A percentile compares a stretch with the other conserved stretches of the same genome.
Conservation (phyloP, 2,797 vertebrate species). For the Rhinophrynus dorsalis region DNA sequence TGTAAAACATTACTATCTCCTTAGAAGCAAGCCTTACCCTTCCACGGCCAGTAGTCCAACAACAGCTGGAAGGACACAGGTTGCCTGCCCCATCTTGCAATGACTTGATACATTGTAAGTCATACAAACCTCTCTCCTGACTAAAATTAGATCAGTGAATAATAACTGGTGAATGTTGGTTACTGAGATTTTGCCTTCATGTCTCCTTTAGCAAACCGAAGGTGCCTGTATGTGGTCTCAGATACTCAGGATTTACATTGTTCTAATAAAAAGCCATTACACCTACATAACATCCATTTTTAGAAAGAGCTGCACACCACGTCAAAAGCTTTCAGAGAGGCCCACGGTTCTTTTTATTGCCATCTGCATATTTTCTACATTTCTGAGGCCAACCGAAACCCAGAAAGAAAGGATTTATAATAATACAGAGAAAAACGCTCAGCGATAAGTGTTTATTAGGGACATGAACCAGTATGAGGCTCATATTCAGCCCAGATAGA, state of each 20-base stretch:
- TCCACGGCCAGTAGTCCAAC: too few species aligned
- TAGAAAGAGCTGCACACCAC: conserved; percentile 6
- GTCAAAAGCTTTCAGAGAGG: not conserved
- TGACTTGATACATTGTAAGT: not conserved
- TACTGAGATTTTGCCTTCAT: not conserved
- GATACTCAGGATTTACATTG: not conserved
- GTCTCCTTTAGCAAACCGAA: not conserved
- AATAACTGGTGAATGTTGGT: not conserved
- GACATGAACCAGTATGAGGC: not conserved
- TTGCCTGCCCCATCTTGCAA: too few species aligned
- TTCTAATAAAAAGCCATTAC: conserved; percentile 31
- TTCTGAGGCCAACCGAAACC: not conserved
- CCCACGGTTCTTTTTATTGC: not conserved
- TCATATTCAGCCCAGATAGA: conserved; percentile 12
- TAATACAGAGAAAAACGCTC: not conserved
- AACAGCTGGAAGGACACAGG: too few species aligned
- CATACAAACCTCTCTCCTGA: not conserved
- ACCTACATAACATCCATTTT: conserved; percentile 23
- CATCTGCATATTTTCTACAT: not conserved
- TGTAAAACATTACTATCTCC: too few species aligned
- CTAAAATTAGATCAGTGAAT: conserved; percentile 11
- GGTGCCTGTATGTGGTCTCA: not conserved
- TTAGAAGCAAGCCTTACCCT: too few species aligned
- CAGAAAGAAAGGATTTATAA: conserved; percentile 5
- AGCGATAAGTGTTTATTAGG: not conserved